These are phyloP conservation scores for Rhinopomastus cyanomelas DNA, from an alignment of 2,113 vertebrate genomes.

Conservation along the genomic window DNA sequence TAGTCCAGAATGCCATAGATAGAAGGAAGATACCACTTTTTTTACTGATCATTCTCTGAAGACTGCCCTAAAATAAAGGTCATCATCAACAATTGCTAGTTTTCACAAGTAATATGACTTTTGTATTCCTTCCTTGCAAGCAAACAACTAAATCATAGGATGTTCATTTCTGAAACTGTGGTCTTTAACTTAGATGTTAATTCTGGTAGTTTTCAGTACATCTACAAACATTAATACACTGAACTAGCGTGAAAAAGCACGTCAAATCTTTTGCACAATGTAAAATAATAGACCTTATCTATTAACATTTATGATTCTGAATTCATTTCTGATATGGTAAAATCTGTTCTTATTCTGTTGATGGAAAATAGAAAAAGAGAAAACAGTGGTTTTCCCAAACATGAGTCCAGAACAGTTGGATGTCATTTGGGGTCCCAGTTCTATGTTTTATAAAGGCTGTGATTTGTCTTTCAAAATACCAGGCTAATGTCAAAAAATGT, in stretches of 20 bases:
- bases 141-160: neutral
- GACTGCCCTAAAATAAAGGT: neutral
- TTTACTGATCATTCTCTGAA: neutral
- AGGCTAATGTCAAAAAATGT: neutral
- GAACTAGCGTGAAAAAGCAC: neutral
- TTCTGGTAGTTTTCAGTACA: neutral
- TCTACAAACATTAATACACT: neutral
- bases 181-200: neutral
- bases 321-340: neutral
- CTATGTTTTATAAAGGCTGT: neutral
- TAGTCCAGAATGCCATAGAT: neutral
- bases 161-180: neutral
- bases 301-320: neutral
- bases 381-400: neutral
- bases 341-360: neutral
- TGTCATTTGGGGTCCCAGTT: neutral
- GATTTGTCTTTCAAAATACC: neutral
- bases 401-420: neutral
- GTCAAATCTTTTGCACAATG: neutral
- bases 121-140: neutral
- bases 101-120: neutral
- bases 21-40: neutral
- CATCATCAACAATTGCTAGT: neutral
- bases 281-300: neutral
- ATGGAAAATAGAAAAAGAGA: neutral